A percentile compares a stretch with the other conserved stretches of the same genome.
Evolutionary conservation across 1,140 invertebrate genomes (phyloP).

Genomic region (Dendroctonus valens): DNA sequence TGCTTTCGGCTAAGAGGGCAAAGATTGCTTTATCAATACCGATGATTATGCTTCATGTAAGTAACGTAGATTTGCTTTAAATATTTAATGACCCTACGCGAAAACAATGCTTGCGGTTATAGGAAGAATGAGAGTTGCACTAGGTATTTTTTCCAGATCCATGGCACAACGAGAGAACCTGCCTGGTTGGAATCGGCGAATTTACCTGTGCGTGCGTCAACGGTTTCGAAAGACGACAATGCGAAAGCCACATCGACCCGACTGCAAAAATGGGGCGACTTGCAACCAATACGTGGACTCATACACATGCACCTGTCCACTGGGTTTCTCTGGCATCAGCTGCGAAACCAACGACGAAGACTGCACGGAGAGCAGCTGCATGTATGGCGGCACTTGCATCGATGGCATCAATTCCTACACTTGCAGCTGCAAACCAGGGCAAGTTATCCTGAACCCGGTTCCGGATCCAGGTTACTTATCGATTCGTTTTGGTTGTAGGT

Average conservation of each 20-base stretch:
- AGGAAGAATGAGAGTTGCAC: no score
- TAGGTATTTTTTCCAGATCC: slow-evolving; percentile 60
- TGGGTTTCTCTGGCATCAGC: slow-evolving; percentile 90
- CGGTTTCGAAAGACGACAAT: slow-evolving; percentile 88
- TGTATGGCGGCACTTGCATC: slow-evolving; percentile 90
- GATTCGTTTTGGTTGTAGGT: slow-evolving; percentile 53
- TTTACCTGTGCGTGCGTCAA: slow-evolving; percentile 88
- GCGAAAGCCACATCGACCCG: slow-evolving; percentile 89
- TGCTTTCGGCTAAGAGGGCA: slow-evolving; percentile 87
- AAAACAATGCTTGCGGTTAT: no score
- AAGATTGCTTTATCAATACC: slow-evolving; percentile 88
- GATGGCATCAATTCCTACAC: slow-evolving; percentile 92
- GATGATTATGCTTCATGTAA: slow-evolving; percentile 90
- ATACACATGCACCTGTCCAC: slow-evolving; percentile 87
- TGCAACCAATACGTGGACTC: slow-evolving; percentile 93
- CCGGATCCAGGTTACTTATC: slow-evolving; percentile 3
- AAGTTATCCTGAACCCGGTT: slow-evolving; percentile 14
- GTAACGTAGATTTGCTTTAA: no score
- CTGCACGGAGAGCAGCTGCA: slow-evolving; percentile 86
- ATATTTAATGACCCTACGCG: no score
- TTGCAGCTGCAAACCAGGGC: slow-evolving; percentile 81
- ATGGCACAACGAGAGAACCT: slow-evolving; percentile 93
- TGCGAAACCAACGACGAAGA: slow-evolving; percentile 96
- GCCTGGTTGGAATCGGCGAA: slow-evolving; percentile 88
- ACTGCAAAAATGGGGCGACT: slow-evolving; percentile 85